phyloP scores from a whole-genome alignment of 2,797 vertebrate genomes.

The Neosalanx taihuensis region DNA sequence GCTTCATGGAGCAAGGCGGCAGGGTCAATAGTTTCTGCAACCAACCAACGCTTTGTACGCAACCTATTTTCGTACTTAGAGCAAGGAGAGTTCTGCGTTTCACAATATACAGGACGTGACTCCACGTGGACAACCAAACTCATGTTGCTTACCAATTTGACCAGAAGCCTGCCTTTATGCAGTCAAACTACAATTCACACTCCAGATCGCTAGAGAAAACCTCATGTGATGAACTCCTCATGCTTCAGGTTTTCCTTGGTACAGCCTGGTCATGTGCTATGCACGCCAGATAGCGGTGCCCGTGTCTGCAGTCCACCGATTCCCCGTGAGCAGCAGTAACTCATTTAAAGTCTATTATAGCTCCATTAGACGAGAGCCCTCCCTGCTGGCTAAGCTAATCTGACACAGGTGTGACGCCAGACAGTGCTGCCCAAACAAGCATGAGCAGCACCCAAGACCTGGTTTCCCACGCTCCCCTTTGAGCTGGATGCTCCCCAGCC shows the following conservation, averaged over 20 bases:
- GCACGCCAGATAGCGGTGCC: background rate
- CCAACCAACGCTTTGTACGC: too few species aligned
- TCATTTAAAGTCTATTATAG: constrained; percentile 69
- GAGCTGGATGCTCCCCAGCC: constrained; percentile 30
- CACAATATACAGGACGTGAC: too few species aligned
- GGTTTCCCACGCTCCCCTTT: constrained; percentile 28
- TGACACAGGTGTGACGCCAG: constrained; percentile 57
- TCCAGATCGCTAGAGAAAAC: too few species aligned
- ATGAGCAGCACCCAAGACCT: background rate
- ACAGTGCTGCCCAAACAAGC: background rate
- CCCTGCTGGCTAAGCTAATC: constrained; percentile 60
- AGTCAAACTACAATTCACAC: too few species aligned
- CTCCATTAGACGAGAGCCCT: constrained; percentile 67
- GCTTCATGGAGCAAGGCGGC: background rate
- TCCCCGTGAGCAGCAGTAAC: constrained; percentile 32
- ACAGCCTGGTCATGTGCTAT: too few species aligned
- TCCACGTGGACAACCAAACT: too few species aligned
- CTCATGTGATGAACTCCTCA: too few species aligned
- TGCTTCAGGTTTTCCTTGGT: too few species aligned
- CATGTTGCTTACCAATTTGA: too few species aligned
- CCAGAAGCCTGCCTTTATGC: too few species aligned
- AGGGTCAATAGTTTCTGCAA: background rate
- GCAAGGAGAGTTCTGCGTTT: too few species aligned
- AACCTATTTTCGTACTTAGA: too few species aligned
- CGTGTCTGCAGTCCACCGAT: background rate